Base-by-base conservation (phyloP, 2,888 invertebrate genomes). In the Acronicta psi region DNA sequence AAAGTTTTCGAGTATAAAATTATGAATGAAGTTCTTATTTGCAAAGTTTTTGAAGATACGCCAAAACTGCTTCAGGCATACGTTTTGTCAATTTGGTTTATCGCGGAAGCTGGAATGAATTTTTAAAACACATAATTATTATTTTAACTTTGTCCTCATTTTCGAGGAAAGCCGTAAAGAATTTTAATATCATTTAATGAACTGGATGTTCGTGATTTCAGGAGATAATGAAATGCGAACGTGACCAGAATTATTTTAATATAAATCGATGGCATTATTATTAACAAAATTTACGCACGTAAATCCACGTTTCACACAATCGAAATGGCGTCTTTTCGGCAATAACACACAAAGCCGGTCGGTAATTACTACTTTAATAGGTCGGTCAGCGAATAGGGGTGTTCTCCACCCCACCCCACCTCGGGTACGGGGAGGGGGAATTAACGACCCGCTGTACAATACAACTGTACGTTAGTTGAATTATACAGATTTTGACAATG, bases 361-460 rank as follows among this genome's bases (percentile, higher is more conserved):
- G 84, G 86, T 90, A 90, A 92, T 92, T 91, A 91, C 87, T 84
- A 89, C 90, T 92, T 91, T 91, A 92, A 91, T 91, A 86, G 90
- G 89, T 87, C 87, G 90, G 91, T 89, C 91, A 91, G 83, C 76
- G 80, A 76, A 75, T 77, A 79, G 80, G 79, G 70, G 74, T 74
- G 59, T 42, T n/a, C n/a, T n/a, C 65, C 37, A 52, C 59, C 54
- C 59, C 70, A 43, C 62, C 59, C 64, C 54, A 46, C 56, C 58
- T 59, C 57, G 25, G 62, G 69, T 37, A 56, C 42, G 59, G 66
- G 65, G 60, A 58, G 64, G 52, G 63, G 66, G 67, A 75, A 59
- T 64, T 64, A 83, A 83, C 84, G 80, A 81, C 79, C 80, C 78
- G 76, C 69, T 70, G 73, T 77, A 87, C 83, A 89, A 88, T 86